phyloP scores from a whole-genome alignment of 2,888 invertebrate species.

The Tubulanus polymorphus region DNA sequence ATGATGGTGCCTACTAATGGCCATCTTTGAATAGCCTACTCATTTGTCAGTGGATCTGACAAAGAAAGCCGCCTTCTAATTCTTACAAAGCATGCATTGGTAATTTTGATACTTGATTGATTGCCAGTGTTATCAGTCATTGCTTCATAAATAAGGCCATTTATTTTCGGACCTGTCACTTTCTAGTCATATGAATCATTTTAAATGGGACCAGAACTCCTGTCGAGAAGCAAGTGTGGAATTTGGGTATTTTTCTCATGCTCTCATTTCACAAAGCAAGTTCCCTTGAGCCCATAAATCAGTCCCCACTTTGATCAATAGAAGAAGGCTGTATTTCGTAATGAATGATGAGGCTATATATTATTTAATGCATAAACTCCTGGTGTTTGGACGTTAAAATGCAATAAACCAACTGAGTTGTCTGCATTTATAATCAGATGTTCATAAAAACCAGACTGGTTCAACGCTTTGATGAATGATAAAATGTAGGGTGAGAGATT shows the following conservation, averaged over 20 bases:
- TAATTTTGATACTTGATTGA: conserved; percentile 40
- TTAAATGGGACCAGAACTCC: conserved; percentile 1
- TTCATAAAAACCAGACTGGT: too few relatives aligned
- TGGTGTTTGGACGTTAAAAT: too few relatives aligned
- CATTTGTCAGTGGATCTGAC: conserved; percentile 1
- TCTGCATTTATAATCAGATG: too few relatives aligned
- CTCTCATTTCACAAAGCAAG: neutral
- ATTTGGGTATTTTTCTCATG: conserved; percentile 3
- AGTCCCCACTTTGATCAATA: too few relatives aligned
- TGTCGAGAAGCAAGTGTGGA: neutral
- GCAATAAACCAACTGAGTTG: too few relatives aligned
- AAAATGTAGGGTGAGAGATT: too few relatives aligned
- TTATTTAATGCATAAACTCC: too few relatives aligned
- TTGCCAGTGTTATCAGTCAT: conserved; percentile 43
- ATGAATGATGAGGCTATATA: too few relatives aligned
- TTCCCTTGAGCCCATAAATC: neutral
- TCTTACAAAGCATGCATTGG: conserved; percentile 3
- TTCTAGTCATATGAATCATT: conserved; percentile 39
- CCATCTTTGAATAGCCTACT: too few relatives aligned
- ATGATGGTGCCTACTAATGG: too few relatives aligned
- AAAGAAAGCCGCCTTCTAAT: conserved; percentile 2
- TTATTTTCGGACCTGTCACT: conserved; percentile 48
- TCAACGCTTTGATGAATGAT: too few relatives aligned
- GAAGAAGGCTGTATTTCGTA: too few relatives aligned
- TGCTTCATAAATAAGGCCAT: conserved; percentile 42